phyloP scores from a whole-genome alignment of 2,113 vertebrate species.

The Ptilorrhoa leucosticta region DNA sequence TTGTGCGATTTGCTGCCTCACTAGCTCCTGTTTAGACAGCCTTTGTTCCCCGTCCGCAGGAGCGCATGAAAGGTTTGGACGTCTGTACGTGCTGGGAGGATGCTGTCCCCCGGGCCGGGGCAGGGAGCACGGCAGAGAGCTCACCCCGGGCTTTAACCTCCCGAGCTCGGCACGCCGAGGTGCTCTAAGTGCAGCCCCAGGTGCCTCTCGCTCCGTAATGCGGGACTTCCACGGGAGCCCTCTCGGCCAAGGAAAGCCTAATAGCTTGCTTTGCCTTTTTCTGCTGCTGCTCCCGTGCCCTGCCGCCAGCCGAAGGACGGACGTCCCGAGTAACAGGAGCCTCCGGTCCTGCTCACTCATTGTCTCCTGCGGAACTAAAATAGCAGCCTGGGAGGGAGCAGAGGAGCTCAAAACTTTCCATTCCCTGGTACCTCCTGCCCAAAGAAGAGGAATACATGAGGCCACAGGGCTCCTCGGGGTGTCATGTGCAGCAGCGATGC shows the following conservation, averaged over 20 bases:
- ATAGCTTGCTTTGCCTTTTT: background rate
- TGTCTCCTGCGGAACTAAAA: conserved; percentile 26
- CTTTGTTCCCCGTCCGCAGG: background rate
- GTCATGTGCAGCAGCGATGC: background rate
- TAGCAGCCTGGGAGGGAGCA: background rate
- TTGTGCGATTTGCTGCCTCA: conserved; percentile 57
- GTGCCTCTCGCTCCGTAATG: background rate
- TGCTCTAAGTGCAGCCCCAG: conserved; percentile 4
- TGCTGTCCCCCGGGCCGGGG: background rate
- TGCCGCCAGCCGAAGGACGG: background rate
- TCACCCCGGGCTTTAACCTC: background rate
- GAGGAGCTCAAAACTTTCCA: conserved; percentile 15
- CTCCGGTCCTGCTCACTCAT: background rate
- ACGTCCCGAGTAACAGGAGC: background rate
- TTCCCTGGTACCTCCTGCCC: background rate
- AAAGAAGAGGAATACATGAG: background rate
- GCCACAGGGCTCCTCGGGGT: background rate
- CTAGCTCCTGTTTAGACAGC: conserved; percentile 57
- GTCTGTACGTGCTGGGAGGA: background rate
- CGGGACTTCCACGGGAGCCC: background rate
- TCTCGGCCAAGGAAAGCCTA: background rate
- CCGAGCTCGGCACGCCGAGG: background rate
- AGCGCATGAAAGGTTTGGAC: conserved; percentile 14
- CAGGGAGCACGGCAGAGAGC: background rate
- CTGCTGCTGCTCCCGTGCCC: background rate